Percentiles rank a stretch among this genome's conserved stretches.
Evolutionary conservation across 2,797 vertebrate genomes (phyloP).

Genomic region (Liasis olivaceus): DNA sequence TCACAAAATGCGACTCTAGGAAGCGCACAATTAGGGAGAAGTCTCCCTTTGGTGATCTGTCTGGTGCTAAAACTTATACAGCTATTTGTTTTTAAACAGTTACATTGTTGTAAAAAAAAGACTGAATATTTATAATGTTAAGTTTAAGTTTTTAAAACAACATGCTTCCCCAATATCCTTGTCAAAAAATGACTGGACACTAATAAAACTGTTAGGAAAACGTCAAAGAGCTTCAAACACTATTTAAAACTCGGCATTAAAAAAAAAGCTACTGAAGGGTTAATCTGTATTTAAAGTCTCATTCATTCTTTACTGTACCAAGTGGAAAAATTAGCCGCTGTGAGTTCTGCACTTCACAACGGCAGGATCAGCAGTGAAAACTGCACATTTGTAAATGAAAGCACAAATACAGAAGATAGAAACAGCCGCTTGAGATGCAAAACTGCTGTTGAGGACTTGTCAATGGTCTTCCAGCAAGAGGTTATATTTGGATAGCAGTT

Average conservation of each 20-base stretch:
- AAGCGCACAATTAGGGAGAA: neutral
- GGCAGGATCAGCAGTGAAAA: slow-evolving; percentile 22
- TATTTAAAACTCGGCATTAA: neutral
- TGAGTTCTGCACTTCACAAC: slow-evolving; percentile 27
- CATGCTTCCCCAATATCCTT: neutral
- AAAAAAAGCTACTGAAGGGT: slow-evolving; percentile 25
- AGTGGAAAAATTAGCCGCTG: slow-evolving; percentile 23
- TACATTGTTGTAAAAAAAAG: neutral
- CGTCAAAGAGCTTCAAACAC: neutral
- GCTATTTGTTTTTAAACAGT: neutral
- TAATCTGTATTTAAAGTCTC: slow-evolving; percentile 1
- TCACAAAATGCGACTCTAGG: neutral
- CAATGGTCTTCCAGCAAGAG: slow-evolving; percentile 30
- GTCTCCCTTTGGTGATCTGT: neutral
- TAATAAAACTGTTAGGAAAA: slow-evolving; percentile 13
- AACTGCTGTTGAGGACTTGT: slow-evolving; percentile 29
- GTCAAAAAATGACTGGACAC: neutral
- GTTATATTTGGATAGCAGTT: slow-evolving; percentile 32
- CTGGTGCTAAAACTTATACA: neutral
- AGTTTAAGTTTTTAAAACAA: neutral
- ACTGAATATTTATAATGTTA: neutral
- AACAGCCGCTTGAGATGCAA: slow-evolving; percentile 43
- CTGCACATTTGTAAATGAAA: slow-evolving; percentile 12
- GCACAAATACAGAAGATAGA: slow-evolving; percentile 27
- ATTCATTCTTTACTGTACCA: neutral